Evolutionary conservation across 2,113 vertebrate species (phyloP), one percentile per base, ranked within the genome.

Genomic region (Mesocricetus auratus): DNA sequence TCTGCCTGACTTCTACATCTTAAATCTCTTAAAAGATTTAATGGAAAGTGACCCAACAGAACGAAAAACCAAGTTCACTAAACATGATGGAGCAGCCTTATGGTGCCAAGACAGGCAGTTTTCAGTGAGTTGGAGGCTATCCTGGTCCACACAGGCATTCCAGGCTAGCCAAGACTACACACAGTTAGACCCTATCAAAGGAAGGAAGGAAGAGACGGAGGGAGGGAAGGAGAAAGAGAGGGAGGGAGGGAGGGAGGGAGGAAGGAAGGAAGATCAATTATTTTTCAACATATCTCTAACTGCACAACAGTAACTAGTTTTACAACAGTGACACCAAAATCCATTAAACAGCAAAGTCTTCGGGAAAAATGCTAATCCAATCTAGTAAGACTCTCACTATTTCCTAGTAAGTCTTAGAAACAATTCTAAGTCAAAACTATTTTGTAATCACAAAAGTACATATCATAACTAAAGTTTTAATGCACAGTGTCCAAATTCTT

Each of bases 21-120:
- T 24, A 94, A 69, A 22, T 90, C 42, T 64, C 68, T 86, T 74
- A 74, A 36, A 96, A 86, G 17, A 71, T 73, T 89, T 58, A 86
- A 10, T 39, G 90, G 62, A 64, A 82, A 94, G 83, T 29, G n/a
- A 82, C 22, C 5, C 47, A 89, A 15, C 21, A 88, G 60, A 79
- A 81, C 69, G 13, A 94, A 66, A 47, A 83, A 42, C 1, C 56
- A 81, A 58, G 36, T 81, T 58, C 5, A 81, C 10, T 60, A 82
- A 82, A 47, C 53, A 62, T 42, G 56, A 56, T 83, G 24, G 24
- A 29, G 5, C 7, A n/a, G 22, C 79, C 56, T 82, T 8, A 5
- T 4, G 58, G 56, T 22, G 13, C 81, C 26, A 7, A 62, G 58
- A n/a, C n/a, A 62, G n/a, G 81, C 17, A 42, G 13, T 17, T 31